Evolutionary conservation across 2,888 invertebrate species (phyloP).

Genomic region (Omphaloscelis lunosa): DNA sequence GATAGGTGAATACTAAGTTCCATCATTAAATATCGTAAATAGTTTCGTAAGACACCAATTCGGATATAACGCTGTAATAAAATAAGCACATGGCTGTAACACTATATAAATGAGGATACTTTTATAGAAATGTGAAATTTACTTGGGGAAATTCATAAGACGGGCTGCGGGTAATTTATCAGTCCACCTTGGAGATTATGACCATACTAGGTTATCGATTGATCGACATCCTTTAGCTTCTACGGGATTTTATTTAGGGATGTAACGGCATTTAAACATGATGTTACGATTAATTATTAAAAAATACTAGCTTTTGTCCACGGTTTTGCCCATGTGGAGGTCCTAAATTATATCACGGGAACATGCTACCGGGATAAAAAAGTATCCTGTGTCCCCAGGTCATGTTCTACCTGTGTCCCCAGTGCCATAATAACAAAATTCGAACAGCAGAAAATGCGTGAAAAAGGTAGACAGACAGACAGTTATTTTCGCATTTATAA

Average conservation of each 20-base stretch:
- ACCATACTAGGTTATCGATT: neutral
- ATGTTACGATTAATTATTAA: neutral
- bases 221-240: neutral
- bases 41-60: constrained; percentile 1
- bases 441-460: neutral
- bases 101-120: neutral
- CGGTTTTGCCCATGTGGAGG: too few species aligned
- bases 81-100: neutral
- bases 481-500: neutral
- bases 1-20: neutral
- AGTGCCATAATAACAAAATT: neutral
- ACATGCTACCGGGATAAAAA: too few species aligned
- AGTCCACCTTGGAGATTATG: neutral
- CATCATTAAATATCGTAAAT: constrained; percentile 2
- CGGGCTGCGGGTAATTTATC: neutral
- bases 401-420: neutral
- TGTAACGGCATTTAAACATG: neutral
- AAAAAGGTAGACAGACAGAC: neutral
- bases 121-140: neutral
- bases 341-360: neutral
- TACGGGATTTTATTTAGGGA: neutral
- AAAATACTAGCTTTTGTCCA: neutral
- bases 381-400: neutral
- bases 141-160: neutral
- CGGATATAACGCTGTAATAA: neutral